These are phyloP conservation scores for Hyppa rectilinea DNA, from an alignment of 2,888 invertebrate genomes.

Conservation along the genomic window DNA sequence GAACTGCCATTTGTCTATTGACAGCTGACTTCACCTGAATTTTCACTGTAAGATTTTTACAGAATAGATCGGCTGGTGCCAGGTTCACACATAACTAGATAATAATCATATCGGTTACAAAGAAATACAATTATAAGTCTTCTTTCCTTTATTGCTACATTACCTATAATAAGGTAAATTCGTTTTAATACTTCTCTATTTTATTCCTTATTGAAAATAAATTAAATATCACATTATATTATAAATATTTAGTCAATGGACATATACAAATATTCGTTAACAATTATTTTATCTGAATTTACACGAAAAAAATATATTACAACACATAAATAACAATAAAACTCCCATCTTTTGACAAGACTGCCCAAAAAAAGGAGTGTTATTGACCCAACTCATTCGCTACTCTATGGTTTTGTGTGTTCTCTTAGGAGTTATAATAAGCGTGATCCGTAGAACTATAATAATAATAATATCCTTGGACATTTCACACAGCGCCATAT, in stretches of 20 bases:
- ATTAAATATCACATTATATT: neutral
- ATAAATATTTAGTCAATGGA: too few relatives aligned
- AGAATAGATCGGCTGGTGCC: too few relatives aligned
- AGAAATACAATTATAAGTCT: neutral
- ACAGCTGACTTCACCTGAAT: too few relatives aligned
- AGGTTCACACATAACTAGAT: too few relatives aligned
- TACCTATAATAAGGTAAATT: too few relatives aligned
- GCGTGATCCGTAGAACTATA: conserved; percentile 23
- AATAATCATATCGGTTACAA: neutral
- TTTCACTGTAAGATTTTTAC: too few relatives aligned
- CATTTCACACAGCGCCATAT: too few relatives aligned
- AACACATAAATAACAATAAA: neutral
- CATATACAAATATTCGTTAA: neutral
- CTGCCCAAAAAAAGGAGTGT: too few relatives aligned
- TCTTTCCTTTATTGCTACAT: too few relatives aligned
- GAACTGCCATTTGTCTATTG: too few relatives aligned
- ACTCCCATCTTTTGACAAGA: too few relatives aligned
- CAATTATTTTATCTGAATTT: neutral
- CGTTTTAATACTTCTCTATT: neutral
- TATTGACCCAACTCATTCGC: neutral
- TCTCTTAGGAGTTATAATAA: conserved; percentile 29
- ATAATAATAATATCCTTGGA: too few relatives aligned
- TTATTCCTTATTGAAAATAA: neutral
- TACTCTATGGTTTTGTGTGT: neutral
- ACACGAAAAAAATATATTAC: neutral